Evolutionary conservation across 23 tunicate species (phyloP).

Genomic region (Trididemnum nubilum): DNA sequence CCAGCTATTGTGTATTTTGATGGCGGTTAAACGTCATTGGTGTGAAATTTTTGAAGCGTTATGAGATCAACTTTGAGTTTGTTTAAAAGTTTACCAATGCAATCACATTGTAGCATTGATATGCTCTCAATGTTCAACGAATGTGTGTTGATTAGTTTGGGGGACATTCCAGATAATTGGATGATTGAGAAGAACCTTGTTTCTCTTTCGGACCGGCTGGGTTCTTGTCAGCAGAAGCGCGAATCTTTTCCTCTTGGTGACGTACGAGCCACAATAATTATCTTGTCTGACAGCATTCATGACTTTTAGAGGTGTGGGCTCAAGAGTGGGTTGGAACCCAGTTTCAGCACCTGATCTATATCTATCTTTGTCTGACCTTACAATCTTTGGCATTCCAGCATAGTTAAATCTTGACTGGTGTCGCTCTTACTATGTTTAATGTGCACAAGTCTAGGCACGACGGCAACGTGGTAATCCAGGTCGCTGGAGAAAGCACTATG

Average conservation of each 20-base stretch:
- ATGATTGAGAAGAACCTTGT: neutral
- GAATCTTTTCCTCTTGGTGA: slow-evolving; percentile 4
- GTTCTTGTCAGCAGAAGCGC: slow-evolving; percentile 11
- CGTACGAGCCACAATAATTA: slow-evolving; percentile 9
- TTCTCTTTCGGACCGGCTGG: slow-evolving; percentile 1
- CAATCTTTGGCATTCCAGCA: neutral
- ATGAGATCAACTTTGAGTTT: neutral
- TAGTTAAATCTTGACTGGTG: neutral
- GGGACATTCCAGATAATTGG: neutral
- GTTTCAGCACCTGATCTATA: neutral
- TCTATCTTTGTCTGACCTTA: neutral
- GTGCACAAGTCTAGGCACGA: slow-evolving; percentile 6
- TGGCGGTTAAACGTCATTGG: neutral
- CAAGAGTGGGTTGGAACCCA: neutral
- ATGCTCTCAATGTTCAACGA: neutral
- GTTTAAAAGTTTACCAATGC: neutral
- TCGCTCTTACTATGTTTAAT: neutral
- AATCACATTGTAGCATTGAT: neutral
- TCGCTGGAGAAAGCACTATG: no score
- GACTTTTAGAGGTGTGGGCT: neutral
- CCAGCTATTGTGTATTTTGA: neutral
- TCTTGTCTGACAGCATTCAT: neutral
- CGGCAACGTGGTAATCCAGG: slow-evolving; percentile 2
- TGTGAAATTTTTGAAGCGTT: neutral
- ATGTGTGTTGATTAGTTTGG: neutral